Evolutionary conservation across 2,888 invertebrate species (phyloP), one percentile per base, ranked within the genome.

Genomic region (Diabrotica balteata): DNA sequence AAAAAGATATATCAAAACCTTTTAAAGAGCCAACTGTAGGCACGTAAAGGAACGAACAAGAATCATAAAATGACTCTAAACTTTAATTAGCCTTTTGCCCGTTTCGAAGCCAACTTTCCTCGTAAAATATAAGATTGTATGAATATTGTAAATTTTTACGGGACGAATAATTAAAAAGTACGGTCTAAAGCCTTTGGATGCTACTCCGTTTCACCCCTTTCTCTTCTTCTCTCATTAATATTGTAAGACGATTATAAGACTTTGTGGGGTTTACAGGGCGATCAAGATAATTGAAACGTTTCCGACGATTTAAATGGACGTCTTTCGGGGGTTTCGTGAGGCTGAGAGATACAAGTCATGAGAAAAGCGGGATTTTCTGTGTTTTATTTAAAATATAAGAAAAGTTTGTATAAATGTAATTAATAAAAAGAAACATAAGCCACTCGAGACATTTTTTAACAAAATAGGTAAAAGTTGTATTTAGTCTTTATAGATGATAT

Each of bases 11-110:
- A 52, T 43, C 9, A 54, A 54, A 3, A 43, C 42, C 44, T 54
- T 43, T 54, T 7, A 54, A 54, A 42, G 43, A 54, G 42, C 42
- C n/a, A 7, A 54, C 49, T 54, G 51, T 63, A 50, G 59, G 55
- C 67, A 68, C 64, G 46, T 64, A 61, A 66, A 32, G 32, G 32
- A 32, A 45, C 53, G 66, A 52, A 60, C 51, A 58, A 66, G 64
- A 69, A 72, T 69, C 71, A 67, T 72, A 68, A 75, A 73, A 76
- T 69, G 66, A 64, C 71, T 74, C 57, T 67, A 63, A 74, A 76
- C 72, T 77, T 77, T 77, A 77, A 78, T 78, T 76, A 76, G 74
- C 70, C 68, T 74, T 73, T 68, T 68, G 68, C 32, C 67, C 69
- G 67, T 68, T 63, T 71, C 65, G 71, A 51, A 57, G 63, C 60